Conservation (phyloP, 2,113 vertebrate genomes). For the Apteryx mantelli region DNA sequence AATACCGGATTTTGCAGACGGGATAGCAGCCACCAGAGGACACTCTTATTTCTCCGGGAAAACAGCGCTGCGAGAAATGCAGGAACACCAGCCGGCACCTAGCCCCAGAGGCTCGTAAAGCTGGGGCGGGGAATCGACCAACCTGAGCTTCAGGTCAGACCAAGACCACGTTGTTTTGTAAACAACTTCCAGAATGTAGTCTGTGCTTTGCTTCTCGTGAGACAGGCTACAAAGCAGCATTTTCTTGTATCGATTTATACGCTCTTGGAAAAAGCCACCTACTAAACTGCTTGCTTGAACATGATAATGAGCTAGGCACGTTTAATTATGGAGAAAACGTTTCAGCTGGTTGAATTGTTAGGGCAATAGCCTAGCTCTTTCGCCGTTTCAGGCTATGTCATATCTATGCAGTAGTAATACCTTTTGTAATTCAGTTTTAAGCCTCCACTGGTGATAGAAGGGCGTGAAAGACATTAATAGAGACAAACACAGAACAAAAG, state of each 20-base stretch:
- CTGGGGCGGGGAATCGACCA: neutral
- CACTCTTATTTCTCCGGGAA: neutral
- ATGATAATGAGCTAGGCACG: neutral
- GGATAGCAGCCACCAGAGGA: constrained; percentile 41
- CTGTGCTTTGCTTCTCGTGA: neutral
- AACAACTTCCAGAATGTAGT: neutral
- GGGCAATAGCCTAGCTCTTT: neutral
- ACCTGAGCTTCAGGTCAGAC: neutral
- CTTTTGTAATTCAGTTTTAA: neutral
- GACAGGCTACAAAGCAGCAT: neutral
- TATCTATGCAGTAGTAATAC: neutral
- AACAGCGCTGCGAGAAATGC: neutral
- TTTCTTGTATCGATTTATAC: neutral
- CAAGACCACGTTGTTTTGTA: neutral
- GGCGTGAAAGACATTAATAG: neutral
- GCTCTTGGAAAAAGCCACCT: neutral
- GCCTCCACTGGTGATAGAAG: neutral
- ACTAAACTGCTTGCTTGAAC: neutral
- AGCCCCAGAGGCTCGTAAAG: neutral
- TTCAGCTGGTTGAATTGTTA: neutral
- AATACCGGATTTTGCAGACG: neutral
- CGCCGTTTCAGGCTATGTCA: neutral
- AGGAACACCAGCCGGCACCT: neutral
- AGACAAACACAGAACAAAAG: neutral
- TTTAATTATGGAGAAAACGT: neutral